Percentiles rank a stretch among this genome's conserved stretches.
These are phyloP conservation scores for Drosophila jambulina DNA, from an alignment of 1,140 invertebrate species.

Conservation along the genomic window DNA sequence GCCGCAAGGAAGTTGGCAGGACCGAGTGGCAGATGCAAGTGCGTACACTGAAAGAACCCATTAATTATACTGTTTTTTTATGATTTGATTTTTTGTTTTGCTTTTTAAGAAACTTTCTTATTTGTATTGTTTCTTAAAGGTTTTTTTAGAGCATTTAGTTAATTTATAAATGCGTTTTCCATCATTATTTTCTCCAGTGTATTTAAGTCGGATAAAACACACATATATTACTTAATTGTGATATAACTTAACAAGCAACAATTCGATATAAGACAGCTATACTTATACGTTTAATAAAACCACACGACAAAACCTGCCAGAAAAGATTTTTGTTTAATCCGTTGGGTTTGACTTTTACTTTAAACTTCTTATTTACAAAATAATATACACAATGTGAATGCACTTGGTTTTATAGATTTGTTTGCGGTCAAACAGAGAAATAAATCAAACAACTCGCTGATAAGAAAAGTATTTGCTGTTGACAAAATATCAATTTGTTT, in stretches of 20 bases:
- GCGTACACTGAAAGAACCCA: conserved; percentile 6
- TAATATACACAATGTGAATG: too few relatives aligned
- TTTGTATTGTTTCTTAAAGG: too few relatives aligned
- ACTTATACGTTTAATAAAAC: background rate
- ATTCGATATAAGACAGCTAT: too few relatives aligned
- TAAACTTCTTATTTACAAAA: conserved; percentile 3
- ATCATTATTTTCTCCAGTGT: background rate
- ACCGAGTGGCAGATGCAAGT: conserved; percentile 9
- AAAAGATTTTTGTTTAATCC: background rate
- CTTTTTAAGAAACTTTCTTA: background rate
- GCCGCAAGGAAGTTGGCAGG: conserved; percentile 16
- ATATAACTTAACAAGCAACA: background rate
- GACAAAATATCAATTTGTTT: conserved; percentile 12
- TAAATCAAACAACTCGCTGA: conserved; percentile 9
- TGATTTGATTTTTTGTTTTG: background rate
- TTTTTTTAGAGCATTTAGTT: too few relatives aligned
- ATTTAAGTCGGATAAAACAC: too few relatives aligned
- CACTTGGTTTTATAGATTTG: background rate
- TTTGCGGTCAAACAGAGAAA: conserved; percentile 6
- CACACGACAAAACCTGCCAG: background rate
- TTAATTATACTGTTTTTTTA: too few relatives aligned
- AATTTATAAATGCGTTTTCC: too few relatives aligned
- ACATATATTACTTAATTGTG: background rate
- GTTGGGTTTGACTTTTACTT: background rate
- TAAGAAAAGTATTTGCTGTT: conserved; percentile 17